Conservation (phyloP, 2,113 vertebrate species). For the Ariopsis seemanni region DNA sequence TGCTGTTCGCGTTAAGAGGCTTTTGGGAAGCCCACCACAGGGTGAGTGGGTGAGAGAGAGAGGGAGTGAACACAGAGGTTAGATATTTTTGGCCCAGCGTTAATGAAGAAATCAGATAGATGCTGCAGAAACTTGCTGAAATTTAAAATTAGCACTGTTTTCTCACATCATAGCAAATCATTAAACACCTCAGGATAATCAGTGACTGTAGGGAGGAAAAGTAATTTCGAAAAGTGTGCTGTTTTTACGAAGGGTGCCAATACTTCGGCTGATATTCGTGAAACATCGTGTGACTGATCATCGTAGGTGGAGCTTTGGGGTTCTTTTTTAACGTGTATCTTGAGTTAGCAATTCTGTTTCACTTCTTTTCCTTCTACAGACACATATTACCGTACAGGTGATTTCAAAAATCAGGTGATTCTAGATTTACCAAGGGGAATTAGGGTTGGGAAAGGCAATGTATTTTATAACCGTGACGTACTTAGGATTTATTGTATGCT, state of each 20-base stretch:
- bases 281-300: not conserved
- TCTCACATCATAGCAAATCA: conserved; percentile 46
- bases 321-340: not conserved
- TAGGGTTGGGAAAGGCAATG: too few relatives aligned
- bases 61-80: not conserved
- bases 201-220: conserved; percentile 6
- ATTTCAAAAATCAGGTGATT: too few relatives aligned
- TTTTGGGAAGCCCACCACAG: too few relatives aligned
- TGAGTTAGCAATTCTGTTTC: not conserved
- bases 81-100: not conserved
- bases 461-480: too few relatives aligned
- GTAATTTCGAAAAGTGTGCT: not conserved
- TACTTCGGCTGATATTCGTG: not conserved
- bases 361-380: not conserved
- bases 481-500: too few relatives aligned
- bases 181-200: conserved; percentile 37
- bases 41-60: too few relatives aligned
- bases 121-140: conserved; percentile 28
- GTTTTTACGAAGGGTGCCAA: not conserved
- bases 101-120: not conserved
- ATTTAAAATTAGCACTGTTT: conserved; percentile 32
- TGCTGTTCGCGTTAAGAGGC: too few relatives aligned
- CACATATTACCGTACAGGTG: too few relatives aligned
- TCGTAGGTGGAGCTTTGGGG: not conserved
- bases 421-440: too few relatives aligned